phyloP scores from a whole-genome alignment of 2,888 invertebrate genomes.

The Troilus luridus region DNA sequence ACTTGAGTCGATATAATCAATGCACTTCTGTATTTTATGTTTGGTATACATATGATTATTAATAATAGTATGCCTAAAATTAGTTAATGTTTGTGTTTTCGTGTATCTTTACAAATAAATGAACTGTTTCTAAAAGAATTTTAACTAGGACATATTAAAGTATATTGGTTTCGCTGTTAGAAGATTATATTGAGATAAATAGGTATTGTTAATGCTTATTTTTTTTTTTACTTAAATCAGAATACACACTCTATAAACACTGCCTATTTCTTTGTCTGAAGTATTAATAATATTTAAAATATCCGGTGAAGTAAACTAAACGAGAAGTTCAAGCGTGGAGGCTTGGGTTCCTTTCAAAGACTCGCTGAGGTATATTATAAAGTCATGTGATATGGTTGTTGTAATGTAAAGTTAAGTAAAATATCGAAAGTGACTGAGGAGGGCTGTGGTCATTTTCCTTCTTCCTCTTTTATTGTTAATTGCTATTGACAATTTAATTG shows the following conservation, averaged over 20 bases:
- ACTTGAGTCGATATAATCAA: not conserved
- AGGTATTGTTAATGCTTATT: not conserved
- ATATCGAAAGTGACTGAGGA: not conserved
- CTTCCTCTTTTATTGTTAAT: not conserved
- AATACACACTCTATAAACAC: not conserved
- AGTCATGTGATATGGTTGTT: conserved; percentile 49
- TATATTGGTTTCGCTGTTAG: not conserved
- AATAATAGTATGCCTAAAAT: not conserved
- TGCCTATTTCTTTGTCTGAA: conserved; percentile 3
- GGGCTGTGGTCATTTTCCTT: conserved; percentile 16
- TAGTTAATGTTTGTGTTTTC: not conserved
- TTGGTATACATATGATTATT: not conserved
- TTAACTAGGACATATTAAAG: not conserved
- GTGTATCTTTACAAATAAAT: not conserved
- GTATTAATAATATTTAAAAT: not conserved
- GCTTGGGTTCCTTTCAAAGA: conserved; percentile 38
- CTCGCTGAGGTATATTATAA: conserved; percentile 45
- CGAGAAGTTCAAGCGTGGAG: conserved; percentile 3
- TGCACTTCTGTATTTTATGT: not conserved
- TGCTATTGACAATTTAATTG: not conserved
- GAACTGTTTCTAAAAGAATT: not conserved
- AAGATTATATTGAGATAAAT: not conserved
- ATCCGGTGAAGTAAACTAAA: conserved; percentile 40
- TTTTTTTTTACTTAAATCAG: conserved; percentile 31
- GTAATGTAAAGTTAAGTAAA: conserved; percentile 45